Conservation (phyloP, 2,888 invertebrate species). For the Muschampia staudingeri region DNA sequence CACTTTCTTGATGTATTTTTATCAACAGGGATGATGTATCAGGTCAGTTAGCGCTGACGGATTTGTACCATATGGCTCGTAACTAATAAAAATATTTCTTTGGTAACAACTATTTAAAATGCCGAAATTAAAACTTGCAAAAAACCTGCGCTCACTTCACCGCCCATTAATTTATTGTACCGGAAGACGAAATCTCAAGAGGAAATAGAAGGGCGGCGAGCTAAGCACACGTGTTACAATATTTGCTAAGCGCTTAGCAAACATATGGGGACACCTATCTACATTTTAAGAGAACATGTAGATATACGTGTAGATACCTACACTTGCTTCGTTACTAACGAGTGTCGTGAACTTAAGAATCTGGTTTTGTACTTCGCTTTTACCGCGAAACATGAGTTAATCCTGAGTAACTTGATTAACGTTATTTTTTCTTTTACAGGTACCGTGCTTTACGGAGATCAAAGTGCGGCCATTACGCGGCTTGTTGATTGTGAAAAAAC, state of each 20-base stretch:
- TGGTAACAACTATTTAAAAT: conserved; percentile 81
- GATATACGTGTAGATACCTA: conserved; percentile 12
- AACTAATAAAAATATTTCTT: conserved; percentile 72
- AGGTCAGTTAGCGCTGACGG: conserved; percentile 78
- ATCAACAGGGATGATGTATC: conserved; percentile 75
- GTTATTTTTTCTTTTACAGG: conserved; percentile 83
- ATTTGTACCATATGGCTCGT: conserved; percentile 80
- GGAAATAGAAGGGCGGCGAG: conserved; percentile 88
- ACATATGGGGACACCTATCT: conserved; percentile 85
- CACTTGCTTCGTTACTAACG: conserved; percentile 35
- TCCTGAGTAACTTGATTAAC: conserved; percentile 49
- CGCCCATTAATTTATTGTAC: conserved; percentile 87
- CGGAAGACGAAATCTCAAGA: conserved; percentile 91
- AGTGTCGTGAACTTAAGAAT: conserved; percentile 43
- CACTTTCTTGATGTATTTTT: conserved; percentile 71
- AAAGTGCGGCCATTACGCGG: conserved; percentile 88
- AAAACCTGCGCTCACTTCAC: conserved; percentile 78
- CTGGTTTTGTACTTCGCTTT: conserved; percentile 46
- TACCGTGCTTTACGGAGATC: conserved; percentile 87
- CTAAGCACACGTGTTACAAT: conserved; percentile 90
- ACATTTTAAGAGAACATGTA: conserved; percentile 66
- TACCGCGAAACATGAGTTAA: conserved; percentile 52
- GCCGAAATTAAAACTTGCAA: conserved; percentile 78
- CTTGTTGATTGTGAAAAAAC: conserved; percentile 90
- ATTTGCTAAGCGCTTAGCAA: conserved; percentile 88